These are phyloP conservation scores for Hirudinaria manillensis DNA, from an alignment of 2,888 invertebrate species.

Conservation along the genomic window DNA sequence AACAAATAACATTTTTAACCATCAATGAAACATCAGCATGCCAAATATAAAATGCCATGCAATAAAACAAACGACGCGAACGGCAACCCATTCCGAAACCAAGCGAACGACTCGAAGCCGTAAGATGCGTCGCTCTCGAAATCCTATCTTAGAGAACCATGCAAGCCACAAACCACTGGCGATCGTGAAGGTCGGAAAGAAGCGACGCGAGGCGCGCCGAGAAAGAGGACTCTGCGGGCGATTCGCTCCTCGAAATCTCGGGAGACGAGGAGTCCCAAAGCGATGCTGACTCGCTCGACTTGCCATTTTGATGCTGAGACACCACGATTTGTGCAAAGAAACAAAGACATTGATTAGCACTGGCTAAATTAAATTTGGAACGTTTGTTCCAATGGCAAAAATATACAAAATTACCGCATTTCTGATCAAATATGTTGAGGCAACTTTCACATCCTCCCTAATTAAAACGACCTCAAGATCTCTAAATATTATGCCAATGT, in stretches of 20 bases:
- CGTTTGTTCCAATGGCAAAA: background rate
- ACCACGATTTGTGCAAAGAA: background rate
- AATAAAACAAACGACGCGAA: too few species aligned
- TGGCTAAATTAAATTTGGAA: background rate
- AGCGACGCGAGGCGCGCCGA: background rate
- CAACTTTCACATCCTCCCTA: too few species aligned
- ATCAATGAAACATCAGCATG: too few species aligned
- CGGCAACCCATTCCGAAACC: too few species aligned
- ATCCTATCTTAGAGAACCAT: background rate
- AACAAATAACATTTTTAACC: too few species aligned
- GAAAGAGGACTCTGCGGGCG: background rate
- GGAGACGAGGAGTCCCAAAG: background rate
- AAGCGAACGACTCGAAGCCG: too few species aligned
- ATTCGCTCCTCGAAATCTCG: background rate
- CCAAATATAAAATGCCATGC: too few species aligned
- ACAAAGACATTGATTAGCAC: background rate
- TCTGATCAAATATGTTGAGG: too few species aligned
- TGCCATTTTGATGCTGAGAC: background rate
- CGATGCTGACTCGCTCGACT: background rate
- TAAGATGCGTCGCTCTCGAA: too few species aligned
- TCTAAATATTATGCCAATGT: too few species aligned
- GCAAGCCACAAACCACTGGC: slow-evolving; percentile 4
- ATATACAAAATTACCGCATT: too few species aligned
- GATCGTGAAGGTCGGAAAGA: background rate
- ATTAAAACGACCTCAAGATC: too few species aligned